These are phyloP conservation scores for Cryptocephalus primarius DNA, from an alignment of 2,888 invertebrate species.

Conservation along the genomic window DNA sequence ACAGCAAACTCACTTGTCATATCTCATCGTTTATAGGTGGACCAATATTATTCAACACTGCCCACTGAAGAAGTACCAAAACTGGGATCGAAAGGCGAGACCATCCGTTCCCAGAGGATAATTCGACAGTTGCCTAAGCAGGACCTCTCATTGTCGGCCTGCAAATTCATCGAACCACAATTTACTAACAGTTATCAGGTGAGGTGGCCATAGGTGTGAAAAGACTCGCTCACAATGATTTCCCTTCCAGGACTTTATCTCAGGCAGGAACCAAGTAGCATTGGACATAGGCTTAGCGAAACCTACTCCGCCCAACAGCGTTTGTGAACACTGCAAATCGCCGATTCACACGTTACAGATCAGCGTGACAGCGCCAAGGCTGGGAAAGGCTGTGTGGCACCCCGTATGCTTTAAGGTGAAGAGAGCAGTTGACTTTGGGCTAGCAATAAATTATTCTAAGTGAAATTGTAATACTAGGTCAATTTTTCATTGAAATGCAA, in stretches of 20 bases:
- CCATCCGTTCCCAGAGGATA: constrained; percentile 69
- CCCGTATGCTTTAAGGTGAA: constrained; percentile 70
- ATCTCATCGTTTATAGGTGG: constrained; percentile 57
- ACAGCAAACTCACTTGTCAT: no score
- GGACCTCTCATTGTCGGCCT: constrained; percentile 83
- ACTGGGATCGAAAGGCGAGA: constrained; percentile 65
- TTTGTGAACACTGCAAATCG: constrained; percentile 76
- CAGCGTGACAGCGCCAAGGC: constrained; percentile 46
- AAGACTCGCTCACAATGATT: not conserved
- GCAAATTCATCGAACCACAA: constrained; percentile 70
- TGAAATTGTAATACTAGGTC: no score
- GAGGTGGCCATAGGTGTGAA: not conserved
- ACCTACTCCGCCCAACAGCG: constrained; percentile 36
- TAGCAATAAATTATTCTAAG: no score
- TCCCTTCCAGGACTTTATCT: constrained; percentile 69
- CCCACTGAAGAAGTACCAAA: constrained; percentile 60
- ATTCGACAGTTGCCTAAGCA: constrained; percentile 88
- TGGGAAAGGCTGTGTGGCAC: constrained; percentile 61
- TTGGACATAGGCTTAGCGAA: constrained; percentile 72
- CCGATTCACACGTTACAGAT: constrained; percentile 70
- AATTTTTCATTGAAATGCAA: no score
- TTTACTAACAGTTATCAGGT: constrained; percentile 66
- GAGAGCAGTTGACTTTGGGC: no score
- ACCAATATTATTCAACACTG: constrained; percentile 85
- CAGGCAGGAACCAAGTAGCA: constrained; percentile 89